phyloP scores from a whole-genome alignment of 2,113 vertebrate genomes.

The Oxyura jamaicensis region DNA sequence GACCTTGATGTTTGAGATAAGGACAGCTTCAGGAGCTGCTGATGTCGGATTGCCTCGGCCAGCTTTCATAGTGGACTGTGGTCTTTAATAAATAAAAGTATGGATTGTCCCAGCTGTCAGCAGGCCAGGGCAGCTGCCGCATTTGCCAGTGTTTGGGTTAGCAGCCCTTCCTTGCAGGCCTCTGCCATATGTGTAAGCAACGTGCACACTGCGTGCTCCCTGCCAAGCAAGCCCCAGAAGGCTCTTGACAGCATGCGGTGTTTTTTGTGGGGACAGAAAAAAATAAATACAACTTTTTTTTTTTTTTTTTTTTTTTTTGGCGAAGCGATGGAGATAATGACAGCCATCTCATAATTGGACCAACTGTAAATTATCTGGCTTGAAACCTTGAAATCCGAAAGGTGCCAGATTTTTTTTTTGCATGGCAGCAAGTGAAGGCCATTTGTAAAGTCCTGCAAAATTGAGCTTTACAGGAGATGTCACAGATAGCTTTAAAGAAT shows the following conservation, averaged over 20 bases:
- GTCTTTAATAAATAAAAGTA: slow-evolving; percentile 27
- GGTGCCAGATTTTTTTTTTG: not conserved
- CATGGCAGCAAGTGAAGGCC: not conserved
- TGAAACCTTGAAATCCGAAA: not conserved
- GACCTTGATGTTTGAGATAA: slow-evolving; percentile 37
- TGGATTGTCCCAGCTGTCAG: slow-evolving; percentile 35
- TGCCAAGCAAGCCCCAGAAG: slow-evolving; percentile 1
- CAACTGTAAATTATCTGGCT: not conserved
- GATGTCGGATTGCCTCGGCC: not conserved
- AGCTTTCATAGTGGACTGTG: slow-evolving; percentile 37
- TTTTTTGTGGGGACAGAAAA: not conserved
- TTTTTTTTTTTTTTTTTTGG: not conserved
- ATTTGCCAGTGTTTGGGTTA: slow-evolving; percentile 33
- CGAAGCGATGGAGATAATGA: not conserved
- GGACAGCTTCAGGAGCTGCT: slow-evolving; percentile 2
- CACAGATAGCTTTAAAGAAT: not conserved
- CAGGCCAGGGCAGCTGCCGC: slow-evolving; percentile 39
- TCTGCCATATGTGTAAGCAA: slow-evolving; percentile 14
- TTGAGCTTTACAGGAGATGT: not conserved
- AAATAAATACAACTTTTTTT: not conserved
- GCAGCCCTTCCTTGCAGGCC: slow-evolving; percentile 18
- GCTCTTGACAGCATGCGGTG: not conserved
- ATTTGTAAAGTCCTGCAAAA: not conserved
- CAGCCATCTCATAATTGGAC: not conserved
- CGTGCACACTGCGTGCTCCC: not conserved